phyloP scores from a whole-genome alignment of 2,888 invertebrate species.

The Drosophila koepferae region DNA sequence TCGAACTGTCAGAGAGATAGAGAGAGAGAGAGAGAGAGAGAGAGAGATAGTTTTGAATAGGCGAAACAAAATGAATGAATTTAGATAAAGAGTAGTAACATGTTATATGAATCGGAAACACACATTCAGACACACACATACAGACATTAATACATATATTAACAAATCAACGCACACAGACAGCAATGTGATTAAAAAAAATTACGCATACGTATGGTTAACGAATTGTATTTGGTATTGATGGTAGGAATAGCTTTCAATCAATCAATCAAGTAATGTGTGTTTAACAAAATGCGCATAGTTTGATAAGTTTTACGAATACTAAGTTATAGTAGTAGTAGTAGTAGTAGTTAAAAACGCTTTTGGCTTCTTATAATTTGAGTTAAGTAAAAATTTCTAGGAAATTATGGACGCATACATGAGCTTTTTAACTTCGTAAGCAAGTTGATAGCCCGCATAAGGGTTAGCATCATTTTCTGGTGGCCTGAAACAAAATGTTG shows the following conservation, averaged over 20 bases:
- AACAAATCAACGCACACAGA: constrained; percentile 52
- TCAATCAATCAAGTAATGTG: constrained; percentile 73
- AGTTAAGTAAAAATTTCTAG: constrained; percentile 74
- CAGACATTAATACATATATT: constrained; percentile 19
- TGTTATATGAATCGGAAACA: constrained; percentile 10
- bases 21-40: too few species aligned
- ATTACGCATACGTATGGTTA: constrained; percentile 52
- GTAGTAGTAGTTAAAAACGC: constrained; percentile 60
- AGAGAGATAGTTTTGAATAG: constrained; percentile 1
- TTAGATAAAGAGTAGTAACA: constrained; percentile 9
- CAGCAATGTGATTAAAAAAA: constrained; percentile 52
- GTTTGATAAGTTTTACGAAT: constrained; percentile 73
- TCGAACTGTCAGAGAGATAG: background rate
- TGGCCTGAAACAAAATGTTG: constrained; percentile 90
- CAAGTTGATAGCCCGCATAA: constrained; percentile 99
- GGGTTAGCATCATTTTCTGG: constrained; percentile 95
- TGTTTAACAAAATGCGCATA: constrained; percentile 77
- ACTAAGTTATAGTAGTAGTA: constrained; percentile 67
- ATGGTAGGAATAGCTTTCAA: constrained; percentile 74
- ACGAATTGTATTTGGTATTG: constrained; percentile 46
- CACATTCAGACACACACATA: constrained; percentile 1
- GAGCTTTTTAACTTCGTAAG: constrained; percentile 99
- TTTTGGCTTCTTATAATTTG: constrained; percentile 56
- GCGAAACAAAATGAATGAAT: constrained; percentile 1
- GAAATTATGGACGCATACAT: constrained; percentile 92